Conservation (phyloP, 2,113 vertebrate genomes). For the Microtus montanus region DNA sequence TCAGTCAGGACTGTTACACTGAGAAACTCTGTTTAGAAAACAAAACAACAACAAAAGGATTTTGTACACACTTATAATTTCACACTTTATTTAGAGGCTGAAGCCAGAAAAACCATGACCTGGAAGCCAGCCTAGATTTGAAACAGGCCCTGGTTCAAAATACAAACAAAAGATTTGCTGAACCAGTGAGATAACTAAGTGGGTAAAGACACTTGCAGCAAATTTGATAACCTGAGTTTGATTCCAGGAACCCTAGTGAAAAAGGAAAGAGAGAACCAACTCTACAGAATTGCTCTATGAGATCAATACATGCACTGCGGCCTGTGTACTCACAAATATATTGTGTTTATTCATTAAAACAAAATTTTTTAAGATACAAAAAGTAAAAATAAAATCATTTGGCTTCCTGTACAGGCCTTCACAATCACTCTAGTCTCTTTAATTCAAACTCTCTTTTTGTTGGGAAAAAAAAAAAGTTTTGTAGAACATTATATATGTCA, state of each 20-base stretch:
- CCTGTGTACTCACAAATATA: not conserved
- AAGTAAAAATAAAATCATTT: not conserved
- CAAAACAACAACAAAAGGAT: no score
- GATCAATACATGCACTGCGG: not conserved
- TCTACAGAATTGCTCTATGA: not conserved
- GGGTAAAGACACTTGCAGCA: not conserved
- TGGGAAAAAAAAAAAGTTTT: not conserved
- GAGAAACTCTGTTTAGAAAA: no score
- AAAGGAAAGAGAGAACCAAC: not conserved
- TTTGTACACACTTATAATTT: not conserved
- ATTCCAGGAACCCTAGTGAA: not conserved
- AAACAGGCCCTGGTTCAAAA: not conserved
- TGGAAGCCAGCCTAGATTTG: not conserved
- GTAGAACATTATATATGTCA: not conserved
- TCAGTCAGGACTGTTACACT: no score
- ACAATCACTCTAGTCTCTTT: not conserved
- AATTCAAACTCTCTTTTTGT: constrained; percentile 16
- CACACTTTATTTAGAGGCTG: not conserved
- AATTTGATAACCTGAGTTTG: not conserved
- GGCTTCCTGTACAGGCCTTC: not conserved
- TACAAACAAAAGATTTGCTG: not conserved
- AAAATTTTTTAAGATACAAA: not conserved
- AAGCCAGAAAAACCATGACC: not conserved
- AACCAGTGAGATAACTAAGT: not conserved
- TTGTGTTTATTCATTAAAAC: not conserved